A percentile compares a stretch with the other conserved stretches of the same genome.
phyloP scores from a whole-genome alignment of 2,888 invertebrate species.

The Macropis europaea region DNA sequence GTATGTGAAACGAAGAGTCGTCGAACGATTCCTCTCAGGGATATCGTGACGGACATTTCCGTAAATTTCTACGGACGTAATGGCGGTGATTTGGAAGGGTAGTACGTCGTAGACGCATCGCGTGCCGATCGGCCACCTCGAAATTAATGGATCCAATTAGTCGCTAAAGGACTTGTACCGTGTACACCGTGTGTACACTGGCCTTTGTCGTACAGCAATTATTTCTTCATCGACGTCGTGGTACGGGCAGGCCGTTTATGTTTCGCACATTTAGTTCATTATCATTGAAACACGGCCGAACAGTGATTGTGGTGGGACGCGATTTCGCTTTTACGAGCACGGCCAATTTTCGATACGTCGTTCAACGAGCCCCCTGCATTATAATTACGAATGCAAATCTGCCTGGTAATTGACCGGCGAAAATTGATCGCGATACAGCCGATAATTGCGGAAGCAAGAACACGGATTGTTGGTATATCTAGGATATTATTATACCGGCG shows the following conservation, averaged over 20 bases:
- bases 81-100: background rate
- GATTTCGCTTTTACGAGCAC: slow-evolving; percentile 24
- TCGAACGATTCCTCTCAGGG: slow-evolving; percentile 8
- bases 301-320: slow-evolving; percentile 26
- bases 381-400: slow-evolving; percentile 49
- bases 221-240: slow-evolving; percentile 18
- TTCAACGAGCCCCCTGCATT: slow-evolving; percentile 1
- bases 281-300: slow-evolving; percentile 33
- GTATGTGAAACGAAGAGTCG: too few species aligned
- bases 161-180: slow-evolving; percentile 30
- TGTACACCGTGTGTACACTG: slow-evolving; percentile 13
- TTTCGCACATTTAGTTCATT: slow-evolving; percentile 38
- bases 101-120: background rate
- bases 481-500: background rate
- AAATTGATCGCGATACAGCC: slow-evolving; percentile 30
- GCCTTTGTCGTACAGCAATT: slow-evolving; percentile 6
- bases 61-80: background rate
- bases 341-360: slow-evolving; percentile 35
- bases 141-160: slow-evolving; percentile 46
- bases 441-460: slow-evolving; percentile 2
- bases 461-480: slow-evolving; percentile 8
- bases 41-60: background rate
- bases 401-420: slow-evolving; percentile 8
- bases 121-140: slow-evolving; percentile 18
- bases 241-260: background rate